These are phyloP conservation scores for Girardinus metallicus DNA, from an alignment of 2,797 vertebrate genomes.

Conservation along the genomic window DNA sequence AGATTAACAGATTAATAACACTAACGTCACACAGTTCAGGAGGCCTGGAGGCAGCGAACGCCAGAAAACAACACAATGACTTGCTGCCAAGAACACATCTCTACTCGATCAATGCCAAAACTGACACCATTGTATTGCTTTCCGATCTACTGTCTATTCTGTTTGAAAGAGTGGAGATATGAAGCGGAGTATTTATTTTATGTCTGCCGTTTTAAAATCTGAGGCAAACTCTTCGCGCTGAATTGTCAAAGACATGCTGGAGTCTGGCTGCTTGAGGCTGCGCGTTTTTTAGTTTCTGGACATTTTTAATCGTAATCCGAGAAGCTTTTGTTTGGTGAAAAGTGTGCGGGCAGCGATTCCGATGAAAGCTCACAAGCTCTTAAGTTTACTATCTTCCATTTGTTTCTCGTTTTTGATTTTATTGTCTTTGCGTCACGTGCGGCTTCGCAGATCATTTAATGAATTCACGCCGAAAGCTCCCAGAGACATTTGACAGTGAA, in stretches of 20 bases:
- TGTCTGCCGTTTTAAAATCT: background rate
- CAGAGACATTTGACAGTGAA: background rate
- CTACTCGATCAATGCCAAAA: slow-evolving; percentile 35
- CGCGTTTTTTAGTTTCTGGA: background rate
- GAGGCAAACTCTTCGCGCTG: background rate
- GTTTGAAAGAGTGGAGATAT: background rate
- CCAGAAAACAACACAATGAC: slow-evolving; percentile 4
- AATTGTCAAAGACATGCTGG: background rate
- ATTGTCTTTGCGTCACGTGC: background rate
- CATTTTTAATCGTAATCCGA: slow-evolving; percentile 18
- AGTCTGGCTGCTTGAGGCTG: slow-evolving; percentile 12
- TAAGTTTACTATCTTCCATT: slow-evolving; percentile 40
- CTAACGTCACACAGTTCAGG: slow-evolving; percentile 4
- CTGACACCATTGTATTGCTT: background rate
- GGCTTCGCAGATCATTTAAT: slow-evolving; percentile 1
- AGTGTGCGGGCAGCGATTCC: background rate
- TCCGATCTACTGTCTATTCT: background rate
- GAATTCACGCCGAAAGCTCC: background rate
- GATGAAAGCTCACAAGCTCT: slow-evolving; percentile 26
- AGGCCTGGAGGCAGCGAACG: slow-evolving; percentile 6
- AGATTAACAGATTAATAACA: slow-evolving; percentile 14
- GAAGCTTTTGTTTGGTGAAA: slow-evolving; percentile 27
- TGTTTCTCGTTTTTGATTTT: background rate
- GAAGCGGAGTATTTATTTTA: background rate
- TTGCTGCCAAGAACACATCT: slow-evolving; percentile 37